Evolutionary conservation across 2,797 vertebrate genomes (phyloP), one percentile per base, ranked within the genome.

Genomic region (Pseudomugil gertrudae): DNA sequence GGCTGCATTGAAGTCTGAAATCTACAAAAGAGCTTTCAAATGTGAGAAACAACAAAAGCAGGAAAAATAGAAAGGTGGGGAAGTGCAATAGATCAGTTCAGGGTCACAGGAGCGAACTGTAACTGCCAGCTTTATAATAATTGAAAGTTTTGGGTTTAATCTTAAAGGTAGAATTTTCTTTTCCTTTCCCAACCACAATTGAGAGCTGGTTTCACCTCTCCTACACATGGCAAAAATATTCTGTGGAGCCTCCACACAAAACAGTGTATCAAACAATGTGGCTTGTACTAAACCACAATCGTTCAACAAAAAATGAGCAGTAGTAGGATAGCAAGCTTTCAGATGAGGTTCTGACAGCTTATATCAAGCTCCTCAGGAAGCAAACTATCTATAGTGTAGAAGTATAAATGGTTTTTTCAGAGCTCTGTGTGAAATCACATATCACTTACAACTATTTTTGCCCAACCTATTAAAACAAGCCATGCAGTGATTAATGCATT

Each of bases 361-460:
- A 52, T 9, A 6, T 58, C 9, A 2, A 40, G n/a, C 33, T 40
- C 54, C 54, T 50, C 13, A 52, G 24, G n/a, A 58, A 38, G 47
- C 26, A 19, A 43, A 23, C 56, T 56, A 52, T 52, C 47, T 59
- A 48, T 36, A 21, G 47, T 66, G 54, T 15, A 35, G 21, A 24
- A 51, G 24, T 30, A 26, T 66, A 51, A 38, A 19, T 2, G 33
- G 2, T 23, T 45, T 43, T 21, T 47, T 9, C 29, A 33, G 27
- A 55, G 52, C 21, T n/a, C n/a, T 9, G 36, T 23, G 51, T 47
- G 24, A 70, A 79, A 59, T 59, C 36, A 40, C 17, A 38, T 55
- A 10, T 14, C 23, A 27, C 24, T 26, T 48, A 19, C 21, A n/a
- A 10, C 24, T 62, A 48, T 17, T 62, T 27, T 13, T 62, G 10